phyloP scores from a whole-genome alignment of 2,113 vertebrate genomes.

The Illadopsis cleaveri region DNA sequence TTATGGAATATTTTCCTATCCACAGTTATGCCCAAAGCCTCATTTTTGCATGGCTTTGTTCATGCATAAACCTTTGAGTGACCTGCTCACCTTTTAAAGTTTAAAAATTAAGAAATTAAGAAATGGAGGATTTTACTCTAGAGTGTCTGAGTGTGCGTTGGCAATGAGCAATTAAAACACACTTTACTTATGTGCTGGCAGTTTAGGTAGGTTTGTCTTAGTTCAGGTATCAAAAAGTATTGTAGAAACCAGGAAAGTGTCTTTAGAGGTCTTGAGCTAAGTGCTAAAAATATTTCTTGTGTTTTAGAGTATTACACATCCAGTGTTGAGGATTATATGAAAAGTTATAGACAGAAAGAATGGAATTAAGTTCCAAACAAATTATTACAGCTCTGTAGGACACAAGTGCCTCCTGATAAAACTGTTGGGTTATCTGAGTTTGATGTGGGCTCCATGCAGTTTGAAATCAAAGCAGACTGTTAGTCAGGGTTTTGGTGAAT shows the following conservation, averaged over 20 bases:
- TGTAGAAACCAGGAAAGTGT: background rate
- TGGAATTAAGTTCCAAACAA: background rate
- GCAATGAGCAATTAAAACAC: background rate
- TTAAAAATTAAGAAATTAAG: background rate
- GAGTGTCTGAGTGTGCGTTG: accelerated
- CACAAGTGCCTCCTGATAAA: background rate
- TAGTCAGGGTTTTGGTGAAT: background rate
- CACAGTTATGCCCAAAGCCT: background rate
- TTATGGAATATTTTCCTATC: background rate
- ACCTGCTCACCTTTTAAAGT: background rate
- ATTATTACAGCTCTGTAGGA: background rate
- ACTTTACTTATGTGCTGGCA: background rate
- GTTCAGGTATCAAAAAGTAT: background rate
- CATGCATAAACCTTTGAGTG: background rate
- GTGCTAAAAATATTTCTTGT: background rate
- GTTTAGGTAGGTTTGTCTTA: background rate
- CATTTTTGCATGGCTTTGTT: accelerated
- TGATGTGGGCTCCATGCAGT: accelerated
- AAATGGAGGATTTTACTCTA: background rate
- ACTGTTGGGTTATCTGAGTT: background rate
- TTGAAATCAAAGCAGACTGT: background rate
- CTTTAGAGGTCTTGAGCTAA: background rate
- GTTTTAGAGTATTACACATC: background rate
- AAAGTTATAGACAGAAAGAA: background rate
- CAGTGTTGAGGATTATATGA: background rate